These are phyloP conservation scores for Echiichthys vipera DNA, from an alignment of 2,797 vertebrate species.

Conservation along the genomic window DNA sequence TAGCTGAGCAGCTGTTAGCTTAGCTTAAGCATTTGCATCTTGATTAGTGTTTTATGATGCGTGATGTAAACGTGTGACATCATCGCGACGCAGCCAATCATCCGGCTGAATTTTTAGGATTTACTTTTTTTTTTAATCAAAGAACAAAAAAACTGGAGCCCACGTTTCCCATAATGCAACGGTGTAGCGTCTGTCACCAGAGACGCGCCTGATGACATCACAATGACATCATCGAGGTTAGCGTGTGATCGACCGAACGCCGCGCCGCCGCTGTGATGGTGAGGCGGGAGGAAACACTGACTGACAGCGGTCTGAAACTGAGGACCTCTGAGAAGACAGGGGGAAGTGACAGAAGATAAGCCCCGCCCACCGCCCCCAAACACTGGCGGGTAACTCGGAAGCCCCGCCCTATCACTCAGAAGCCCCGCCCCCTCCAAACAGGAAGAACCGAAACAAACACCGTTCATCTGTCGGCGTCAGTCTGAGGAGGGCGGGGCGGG, in stretches of 20 bases:
- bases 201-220: constrained; percentile 6
- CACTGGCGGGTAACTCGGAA: too few relatives aligned
- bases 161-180: constrained; percentile 24
- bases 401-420: too few relatives aligned
- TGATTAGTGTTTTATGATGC: constrained; percentile 23
- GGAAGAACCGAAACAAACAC: constrained; percentile 21
- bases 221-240: constrained; percentile 4
- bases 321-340: not conserved
- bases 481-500: not conserved
- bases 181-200: not conserved
- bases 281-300: constrained; percentile 23
- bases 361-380: constrained; percentile 10
- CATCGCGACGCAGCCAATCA: constrained; percentile 15
- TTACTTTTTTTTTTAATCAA: not conserved
- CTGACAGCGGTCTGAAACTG: constrained; percentile 12
- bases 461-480: not conserved
- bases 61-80: constrained; percentile 10
- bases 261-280: too few relatives aligned
- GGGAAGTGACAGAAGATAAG: not conserved
- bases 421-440: constrained; percentile 4
- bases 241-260: too few relatives aligned
- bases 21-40: not conserved
- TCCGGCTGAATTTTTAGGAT: not conserved
- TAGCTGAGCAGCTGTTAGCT: not conserved
- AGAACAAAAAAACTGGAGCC: not conserved